Base-by-base conservation (phyloP, 2,113 vertebrate species). In the Cairina moschata region DNA sequence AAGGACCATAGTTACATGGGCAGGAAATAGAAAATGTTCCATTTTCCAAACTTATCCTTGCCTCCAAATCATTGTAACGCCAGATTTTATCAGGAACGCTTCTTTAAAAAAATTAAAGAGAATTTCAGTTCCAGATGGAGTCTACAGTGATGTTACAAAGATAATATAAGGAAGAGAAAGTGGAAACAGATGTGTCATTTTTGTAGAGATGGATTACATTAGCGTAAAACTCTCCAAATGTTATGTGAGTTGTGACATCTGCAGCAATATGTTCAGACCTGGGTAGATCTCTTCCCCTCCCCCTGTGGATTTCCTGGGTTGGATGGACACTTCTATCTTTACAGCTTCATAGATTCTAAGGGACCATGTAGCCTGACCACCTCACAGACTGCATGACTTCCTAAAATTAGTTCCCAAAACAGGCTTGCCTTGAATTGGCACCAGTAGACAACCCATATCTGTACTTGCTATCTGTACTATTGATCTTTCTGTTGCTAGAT, bases 11-110 rank as follows among this genome's bases (percentile, higher is more conserved):
- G 91, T 71, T 88, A 86, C 79, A 96, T 3, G 32, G 76, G 55
- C 79, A 95, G 90, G 91, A 97, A 96, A 96, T 79, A 94, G 85
- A 96, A 96, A 90, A 95, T 95, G 90, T 90, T 97, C 65, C 83
- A 29, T 93, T 95, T 95, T 96, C 86, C 76, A 88, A 72, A 69
- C 34, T 96, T 95, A 84, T 90, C 18, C 80, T 86, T 92, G 73
- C 91, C 88, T 97, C 91, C 86, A 84, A 91, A 94, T 94, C 90
- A 78, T 91, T 90, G 76, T 76, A 86, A 65, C 76, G 93, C 94
- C 90, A 96, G 92, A 96, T 96, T 96, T 94, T 96, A 96, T 97
- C 95, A 94, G 88, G 31, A 95, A 78, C 1, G 0, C 14, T 54
- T 83, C 42, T 93, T 92, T 93, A 60, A 91, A 95, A 52, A 95